Evolutionary conservation across 2,797 vertebrate species (phyloP).

Genomic region (Knipowitschia caucasica): DNA sequence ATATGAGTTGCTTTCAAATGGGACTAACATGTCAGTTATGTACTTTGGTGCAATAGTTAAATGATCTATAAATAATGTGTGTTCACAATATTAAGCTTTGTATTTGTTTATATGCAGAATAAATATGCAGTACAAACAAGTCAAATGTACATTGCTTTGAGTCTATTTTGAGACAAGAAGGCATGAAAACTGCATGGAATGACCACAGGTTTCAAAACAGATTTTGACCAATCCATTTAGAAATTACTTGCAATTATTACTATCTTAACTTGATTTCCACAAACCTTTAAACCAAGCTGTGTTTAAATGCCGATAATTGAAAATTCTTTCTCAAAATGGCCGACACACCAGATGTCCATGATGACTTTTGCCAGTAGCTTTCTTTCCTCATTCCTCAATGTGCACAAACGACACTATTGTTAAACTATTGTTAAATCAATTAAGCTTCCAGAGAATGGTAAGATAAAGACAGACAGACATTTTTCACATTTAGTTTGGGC

Average conservation of each 20-base stretch:
- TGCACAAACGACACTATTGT: constrained; percentile 53
- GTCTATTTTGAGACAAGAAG: not conserved
- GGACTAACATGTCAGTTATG: no score
- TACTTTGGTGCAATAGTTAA: no score
- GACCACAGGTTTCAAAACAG: not conserved
- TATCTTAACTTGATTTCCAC: not conserved
- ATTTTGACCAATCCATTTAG: no score
- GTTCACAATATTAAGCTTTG: not conserved
- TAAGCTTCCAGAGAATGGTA: constrained; percentile 44
- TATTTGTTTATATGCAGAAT: not conserved
- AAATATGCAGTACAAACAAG: not conserved
- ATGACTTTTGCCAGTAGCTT: constrained; percentile 37
- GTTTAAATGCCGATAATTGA: not conserved
- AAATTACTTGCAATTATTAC: not conserved
- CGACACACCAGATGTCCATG: constrained; percentile 18
- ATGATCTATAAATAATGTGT: no score
- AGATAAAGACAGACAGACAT: constrained; percentile 58
- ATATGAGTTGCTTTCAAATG: no score
- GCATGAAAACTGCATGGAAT: no score
- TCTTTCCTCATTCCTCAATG: constrained; percentile 38
- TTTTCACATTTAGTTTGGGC: constrained; percentile 58
- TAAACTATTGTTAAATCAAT: constrained; percentile 60
- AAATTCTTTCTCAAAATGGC: not conserved
- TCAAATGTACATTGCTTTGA: not conserved
- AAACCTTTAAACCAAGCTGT: not conserved